Percentiles rank a stretch among this genome's conserved stretches.
phyloP scores from a whole-genome alignment of 2,113 vertebrate species.

The Petroica traversi region DNA sequence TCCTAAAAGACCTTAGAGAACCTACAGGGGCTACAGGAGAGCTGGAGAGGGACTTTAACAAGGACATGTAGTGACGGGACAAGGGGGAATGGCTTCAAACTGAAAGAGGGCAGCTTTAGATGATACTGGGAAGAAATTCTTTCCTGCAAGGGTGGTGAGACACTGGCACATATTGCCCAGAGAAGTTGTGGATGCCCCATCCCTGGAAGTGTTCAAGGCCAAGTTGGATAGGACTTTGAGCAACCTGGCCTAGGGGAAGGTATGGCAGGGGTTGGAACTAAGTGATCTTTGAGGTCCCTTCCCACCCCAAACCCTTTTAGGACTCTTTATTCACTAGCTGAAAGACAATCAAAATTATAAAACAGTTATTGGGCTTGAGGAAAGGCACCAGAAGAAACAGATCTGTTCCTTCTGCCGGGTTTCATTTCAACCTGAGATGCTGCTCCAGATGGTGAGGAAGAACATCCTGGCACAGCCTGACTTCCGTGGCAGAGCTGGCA shows the following conservation, averaged over 20 bases:
- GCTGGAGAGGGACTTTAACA: background rate
- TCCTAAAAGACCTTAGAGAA: background rate
- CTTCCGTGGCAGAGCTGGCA: background rate
- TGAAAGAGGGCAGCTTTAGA: background rate
- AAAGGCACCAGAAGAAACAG: background rate
- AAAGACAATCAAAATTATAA: background rate
- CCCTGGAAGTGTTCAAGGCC: background rate
- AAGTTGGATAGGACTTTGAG: background rate
- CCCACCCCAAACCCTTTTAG: background rate
- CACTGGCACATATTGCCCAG: background rate
- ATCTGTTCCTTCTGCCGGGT: background rate
- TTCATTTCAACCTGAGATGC: background rate
- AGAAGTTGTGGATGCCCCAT: background rate
- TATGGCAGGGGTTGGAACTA: background rate
- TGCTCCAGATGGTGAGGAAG: slow-evolving; percentile 3
- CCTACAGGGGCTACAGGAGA: background rate
- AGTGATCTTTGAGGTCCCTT: background rate
- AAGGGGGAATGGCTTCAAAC: background rate
- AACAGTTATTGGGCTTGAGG: background rate
- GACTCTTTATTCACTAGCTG: background rate
- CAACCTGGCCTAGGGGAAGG: background rate
- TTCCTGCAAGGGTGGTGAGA: background rate
- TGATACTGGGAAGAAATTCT: background rate
- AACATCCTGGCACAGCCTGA: slow-evolving; percentile 2
- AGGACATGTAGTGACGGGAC: background rate